phyloP scores from a whole-genome alignment of 2,888 invertebrate species.

The Tanypteryx hageni region DNA sequence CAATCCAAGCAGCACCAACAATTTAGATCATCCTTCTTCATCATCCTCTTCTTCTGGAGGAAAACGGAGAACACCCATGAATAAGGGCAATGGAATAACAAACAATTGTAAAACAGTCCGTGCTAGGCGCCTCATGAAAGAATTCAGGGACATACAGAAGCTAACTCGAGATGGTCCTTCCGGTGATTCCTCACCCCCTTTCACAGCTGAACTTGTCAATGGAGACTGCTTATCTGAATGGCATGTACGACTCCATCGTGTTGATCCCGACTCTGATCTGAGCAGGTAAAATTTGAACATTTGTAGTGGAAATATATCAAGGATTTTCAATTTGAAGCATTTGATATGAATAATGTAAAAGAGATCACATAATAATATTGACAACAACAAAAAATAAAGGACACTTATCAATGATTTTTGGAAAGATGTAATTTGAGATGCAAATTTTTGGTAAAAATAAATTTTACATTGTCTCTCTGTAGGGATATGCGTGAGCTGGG shows the following conservation, averaged over 20 bases:
- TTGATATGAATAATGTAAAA: background rate
- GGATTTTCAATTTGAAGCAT: background rate
- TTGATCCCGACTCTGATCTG: conserved; percentile 90
- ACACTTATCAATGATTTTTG: no score
- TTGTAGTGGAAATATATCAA: no score
- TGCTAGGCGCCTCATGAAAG: conserved; percentile 90
- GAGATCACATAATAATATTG: background rate
- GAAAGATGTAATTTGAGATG: no score
- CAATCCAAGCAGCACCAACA: conserved; percentile 37
- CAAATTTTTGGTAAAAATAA: background rate
- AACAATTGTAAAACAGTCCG: conserved; percentile 80
- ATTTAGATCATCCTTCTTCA: conserved; percentile 29
- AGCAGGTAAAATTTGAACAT: conserved; percentile 70
- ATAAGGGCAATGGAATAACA: conserved; percentile 45
- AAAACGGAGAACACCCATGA: conserved; percentile 36
- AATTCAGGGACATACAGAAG: conserved; percentile 77
- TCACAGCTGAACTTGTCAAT: conserved; percentile 90
- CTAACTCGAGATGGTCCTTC: conserved; percentile 38
- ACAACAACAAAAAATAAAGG: no score
- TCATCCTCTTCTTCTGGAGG: conserved; percentile 12
- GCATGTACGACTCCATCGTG: conserved; percentile 88
- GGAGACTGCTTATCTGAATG: conserved; percentile 90
- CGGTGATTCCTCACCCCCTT: conserved; percentile 77
- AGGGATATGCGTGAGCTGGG: conserved; percentile 86
- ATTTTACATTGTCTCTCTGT: conserved; percentile 50